These are phyloP conservation scores for Enteromius mattozi DNA, from an alignment of 2,797 vertebrate genomes.

Conservation along the genomic window DNA sequence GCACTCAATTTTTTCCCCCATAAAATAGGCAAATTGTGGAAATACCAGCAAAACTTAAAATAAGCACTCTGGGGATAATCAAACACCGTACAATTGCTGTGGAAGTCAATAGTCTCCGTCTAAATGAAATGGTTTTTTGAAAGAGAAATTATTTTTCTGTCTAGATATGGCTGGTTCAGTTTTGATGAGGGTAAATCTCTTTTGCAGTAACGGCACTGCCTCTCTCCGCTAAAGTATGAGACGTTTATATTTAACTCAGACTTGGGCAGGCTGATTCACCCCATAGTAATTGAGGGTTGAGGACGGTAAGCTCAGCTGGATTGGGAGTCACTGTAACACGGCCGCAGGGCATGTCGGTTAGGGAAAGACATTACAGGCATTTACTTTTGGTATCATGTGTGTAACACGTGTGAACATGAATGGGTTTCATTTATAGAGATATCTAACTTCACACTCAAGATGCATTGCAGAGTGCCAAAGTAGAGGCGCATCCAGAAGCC, in stretches of 20 bases:
- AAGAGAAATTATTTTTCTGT: constrained; percentile 29
- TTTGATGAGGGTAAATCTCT: constrained; percentile 42
- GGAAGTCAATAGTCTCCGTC: constrained; percentile 20
- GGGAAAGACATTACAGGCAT: constrained; percentile 21
- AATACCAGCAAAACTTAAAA: constrained; percentile 13
- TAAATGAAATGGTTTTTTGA: constrained; percentile 41
- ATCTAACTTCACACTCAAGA: constrained; percentile 1
- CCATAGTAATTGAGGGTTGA: constrained; percentile 46
- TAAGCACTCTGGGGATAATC: constrained; percentile 16
- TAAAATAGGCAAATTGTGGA: constrained; percentile 22
- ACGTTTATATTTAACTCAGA: constrained; percentile 46
- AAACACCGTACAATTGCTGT: background rate
- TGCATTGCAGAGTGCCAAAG: background rate
- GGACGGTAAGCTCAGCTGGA: constrained; percentile 13
- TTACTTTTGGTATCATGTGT: background rate
- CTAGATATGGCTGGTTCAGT: constrained; percentile 10
- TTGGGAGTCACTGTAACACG: background rate
- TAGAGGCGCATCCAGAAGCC: background rate
- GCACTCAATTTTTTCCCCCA: constrained; percentile 13
- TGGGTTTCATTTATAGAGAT: background rate
- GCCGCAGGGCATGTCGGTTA: constrained; percentile 21
- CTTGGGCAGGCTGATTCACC: constrained; percentile 37
- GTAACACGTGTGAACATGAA: constrained; percentile 15
- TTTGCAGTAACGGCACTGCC: constrained; percentile 32
- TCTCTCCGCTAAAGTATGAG: constrained; percentile 30